A percentile compares a stretch with the other conserved stretches of the same genome.
Evolutionary conservation across 1,140 invertebrate genomes (phyloP).

Genomic region (Heliconius melpomene): DNA sequence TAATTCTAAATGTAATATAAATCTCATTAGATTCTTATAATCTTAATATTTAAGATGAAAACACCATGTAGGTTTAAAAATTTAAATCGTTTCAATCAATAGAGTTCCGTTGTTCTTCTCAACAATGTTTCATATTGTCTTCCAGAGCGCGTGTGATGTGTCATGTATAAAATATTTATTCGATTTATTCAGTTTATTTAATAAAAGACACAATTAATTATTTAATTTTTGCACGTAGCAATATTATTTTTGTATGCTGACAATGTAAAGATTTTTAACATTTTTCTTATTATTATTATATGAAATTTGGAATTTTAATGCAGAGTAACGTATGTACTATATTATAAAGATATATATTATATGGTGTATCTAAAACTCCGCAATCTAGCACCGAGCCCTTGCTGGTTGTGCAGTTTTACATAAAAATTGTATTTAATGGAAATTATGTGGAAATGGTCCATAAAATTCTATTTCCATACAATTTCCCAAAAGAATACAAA

Average conservation of each 20-base stretch:
- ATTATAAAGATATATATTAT: not conserved
- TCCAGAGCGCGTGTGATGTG: constrained; percentile 75
- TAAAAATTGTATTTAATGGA: constrained; percentile 33
- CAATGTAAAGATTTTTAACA: not conserved
- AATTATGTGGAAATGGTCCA: constrained; percentile 26
- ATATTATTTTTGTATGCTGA: constrained; percentile 18
- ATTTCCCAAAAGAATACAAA: constrained; percentile 42
- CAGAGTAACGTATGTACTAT: constrained; percentile 53
- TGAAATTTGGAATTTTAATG: constrained; percentile 41
- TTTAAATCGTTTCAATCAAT: constrained; percentile 13
- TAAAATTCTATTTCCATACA: constrained; percentile 25
- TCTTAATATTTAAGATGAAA: constrained; percentile 43
- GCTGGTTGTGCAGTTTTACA: constrained; percentile 60
- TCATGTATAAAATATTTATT: constrained; percentile 37
- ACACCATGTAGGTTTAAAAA: constrained; percentile 38
- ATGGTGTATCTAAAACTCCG: constrained; percentile 49
- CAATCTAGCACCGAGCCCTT: constrained; percentile 68
- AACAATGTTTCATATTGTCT: constrained; percentile 70
- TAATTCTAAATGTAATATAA: constrained; percentile 78
- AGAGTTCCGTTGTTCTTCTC: constrained; percentile 39
- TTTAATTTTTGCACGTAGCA: constrained; percentile 21
- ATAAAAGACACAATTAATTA: constrained; percentile 10
- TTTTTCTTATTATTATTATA: constrained; percentile 25
- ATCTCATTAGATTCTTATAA: constrained; percentile 52
- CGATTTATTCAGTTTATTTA: constrained; percentile 13